These are phyloP conservation scores for Galaxea fascicularis DNA, from an alignment of 92 coral and sea anemone genomes.

Conservation along the genomic window DNA sequence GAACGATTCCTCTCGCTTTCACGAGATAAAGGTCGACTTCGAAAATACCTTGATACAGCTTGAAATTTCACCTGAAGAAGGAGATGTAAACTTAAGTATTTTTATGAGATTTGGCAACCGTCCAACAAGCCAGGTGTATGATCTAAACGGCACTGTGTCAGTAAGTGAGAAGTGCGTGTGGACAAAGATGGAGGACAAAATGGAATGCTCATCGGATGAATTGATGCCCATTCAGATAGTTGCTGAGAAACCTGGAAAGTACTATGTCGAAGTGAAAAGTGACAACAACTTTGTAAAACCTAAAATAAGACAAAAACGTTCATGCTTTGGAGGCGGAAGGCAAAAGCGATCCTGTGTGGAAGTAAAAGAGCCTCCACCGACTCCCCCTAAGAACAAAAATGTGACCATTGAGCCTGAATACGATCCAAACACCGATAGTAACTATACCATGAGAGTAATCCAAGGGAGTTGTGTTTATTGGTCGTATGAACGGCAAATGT, in stretches of 20 bases:
- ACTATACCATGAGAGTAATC: constrained; percentile 35
- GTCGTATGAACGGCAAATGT: constrained; percentile 22
- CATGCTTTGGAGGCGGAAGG: constrained; percentile 38
- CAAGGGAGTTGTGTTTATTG: constrained; percentile 57
- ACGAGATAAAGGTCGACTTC: constrained; percentile 29
- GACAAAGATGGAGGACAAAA: background rate
- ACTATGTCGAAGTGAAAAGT: constrained; percentile 22
- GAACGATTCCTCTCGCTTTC: constrained; percentile 25
- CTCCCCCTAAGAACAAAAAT: constrained; percentile 25
- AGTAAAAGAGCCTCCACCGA: constrained; percentile 43
- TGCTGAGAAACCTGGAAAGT: constrained; percentile 43
- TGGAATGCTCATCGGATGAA: background rate
- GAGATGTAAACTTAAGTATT: background rate
- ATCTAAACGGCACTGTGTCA: constrained; percentile 2
- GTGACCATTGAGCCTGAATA: constrained; percentile 27
- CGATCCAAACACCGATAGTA: constrained; percentile 15
- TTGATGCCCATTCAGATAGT: constrained; percentile 11
- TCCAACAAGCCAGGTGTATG: constrained; percentile 24
- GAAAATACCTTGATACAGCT: constrained; percentile 28
- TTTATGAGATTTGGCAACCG: constrained; percentile 11
- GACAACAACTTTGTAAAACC: background rate
- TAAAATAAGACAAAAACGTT: constrained; percentile 35
- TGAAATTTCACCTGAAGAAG: constrained; percentile 38
- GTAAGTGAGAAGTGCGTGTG: background rate
- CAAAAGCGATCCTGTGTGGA: constrained; percentile 49